A percentile compares a stretch with the other conserved stretches of the same genome.
Conservation (phyloP, 2,113 vertebrate species). For the Rhinolophus sinicus region DNA sequence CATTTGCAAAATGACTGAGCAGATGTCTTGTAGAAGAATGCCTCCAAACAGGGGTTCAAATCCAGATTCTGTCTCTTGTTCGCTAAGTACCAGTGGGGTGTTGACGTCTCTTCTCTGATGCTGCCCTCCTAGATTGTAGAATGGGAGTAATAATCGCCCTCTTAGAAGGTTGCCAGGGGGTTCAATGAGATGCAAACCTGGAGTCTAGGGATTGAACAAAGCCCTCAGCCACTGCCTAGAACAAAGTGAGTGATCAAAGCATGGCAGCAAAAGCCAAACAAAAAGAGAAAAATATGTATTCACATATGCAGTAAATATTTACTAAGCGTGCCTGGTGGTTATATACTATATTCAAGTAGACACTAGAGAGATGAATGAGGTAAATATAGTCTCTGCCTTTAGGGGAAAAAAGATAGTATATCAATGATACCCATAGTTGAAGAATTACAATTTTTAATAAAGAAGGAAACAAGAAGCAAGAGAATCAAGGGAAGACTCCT, state of each 20-base stretch:
- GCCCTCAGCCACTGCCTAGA: background rate
- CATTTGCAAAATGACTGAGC: background rate
- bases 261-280: background rate
- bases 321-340: fast-evolving
- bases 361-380: fast-evolving
- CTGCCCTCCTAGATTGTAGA: background rate
- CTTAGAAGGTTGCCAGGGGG: background rate
- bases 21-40: background rate
- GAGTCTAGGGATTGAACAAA: background rate
- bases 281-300: background rate
- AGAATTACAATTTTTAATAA: background rate
- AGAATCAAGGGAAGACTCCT: background rate
- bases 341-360: fast-evolving
- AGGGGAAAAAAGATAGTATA: background rate
- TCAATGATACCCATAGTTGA: background rate
- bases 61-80: background rate
- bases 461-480: background rate
- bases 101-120: background rate
- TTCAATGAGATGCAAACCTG: background rate
- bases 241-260: background rate
- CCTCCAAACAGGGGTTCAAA: background rate
- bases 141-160: too few relatives aligned
- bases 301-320: fast-evolving
- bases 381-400: background rate
- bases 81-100: background rate